These are phyloP conservation scores for Rhizoglyphus robini DNA, from an alignment of 1,140 invertebrate genomes.

Conservation along the genomic window DNA sequence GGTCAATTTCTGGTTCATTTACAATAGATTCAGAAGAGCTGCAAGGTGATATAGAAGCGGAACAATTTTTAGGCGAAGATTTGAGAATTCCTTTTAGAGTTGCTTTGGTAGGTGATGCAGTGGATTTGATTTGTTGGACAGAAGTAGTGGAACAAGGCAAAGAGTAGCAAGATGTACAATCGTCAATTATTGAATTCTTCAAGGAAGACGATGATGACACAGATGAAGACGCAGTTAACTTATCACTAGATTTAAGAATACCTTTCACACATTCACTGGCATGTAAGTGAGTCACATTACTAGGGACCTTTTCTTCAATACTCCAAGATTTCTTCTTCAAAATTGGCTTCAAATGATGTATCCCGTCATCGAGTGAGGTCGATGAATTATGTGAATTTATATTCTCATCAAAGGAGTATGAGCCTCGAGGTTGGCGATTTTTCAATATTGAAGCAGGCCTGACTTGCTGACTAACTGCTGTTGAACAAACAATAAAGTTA, in stretches of 20 bases:
- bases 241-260: constrained; percentile 8
- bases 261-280: background rate
- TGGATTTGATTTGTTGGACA: background rate
- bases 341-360: constrained; percentile 15
- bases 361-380: background rate
- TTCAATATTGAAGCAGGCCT: constrained; percentile 3
- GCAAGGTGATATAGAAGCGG: background rate
- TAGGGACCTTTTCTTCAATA: background rate
- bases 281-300: background rate
- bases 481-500: background rate
- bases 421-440: constrained; percentile 13
- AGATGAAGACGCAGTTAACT: background rate
- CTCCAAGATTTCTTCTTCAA: constrained; percentile 16
- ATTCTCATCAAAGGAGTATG: constrained; percentile 13
- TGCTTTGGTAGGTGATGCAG: background rate
- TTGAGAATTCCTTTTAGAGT: constrained; percentile 12
- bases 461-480: background rate
- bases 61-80: background rate
- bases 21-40: background rate
- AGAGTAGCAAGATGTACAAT: too few species aligned
- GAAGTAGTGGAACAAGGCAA: too few species aligned
- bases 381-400: background rate
- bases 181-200: background rate
- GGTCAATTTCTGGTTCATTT: background rate
- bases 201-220: constrained; percentile 1